Conservation (phyloP, 2,888 invertebrate genomes). For the Plagiodera versicolora region DNA sequence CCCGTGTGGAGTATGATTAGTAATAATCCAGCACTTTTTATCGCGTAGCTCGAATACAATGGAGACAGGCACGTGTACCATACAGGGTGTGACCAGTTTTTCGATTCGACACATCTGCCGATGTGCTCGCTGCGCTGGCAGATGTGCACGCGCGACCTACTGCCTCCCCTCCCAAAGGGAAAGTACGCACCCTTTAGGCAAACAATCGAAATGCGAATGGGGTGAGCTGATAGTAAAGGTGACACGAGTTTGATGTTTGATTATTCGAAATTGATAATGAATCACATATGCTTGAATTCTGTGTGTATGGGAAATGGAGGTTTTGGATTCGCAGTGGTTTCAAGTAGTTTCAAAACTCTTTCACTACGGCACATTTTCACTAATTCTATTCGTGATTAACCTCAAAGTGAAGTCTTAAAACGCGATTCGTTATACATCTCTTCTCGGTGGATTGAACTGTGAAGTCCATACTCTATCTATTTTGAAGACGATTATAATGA, state of each 20-base stretch:
- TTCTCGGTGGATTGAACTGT: no score
- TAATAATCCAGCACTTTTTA: constrained; percentile 22
- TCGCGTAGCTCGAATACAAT: constrained; percentile 9
- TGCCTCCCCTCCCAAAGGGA: constrained; percentile 14
- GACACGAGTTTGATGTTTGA: constrained; percentile 14
- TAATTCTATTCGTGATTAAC: no score
- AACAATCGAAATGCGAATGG: constrained; percentile 14
- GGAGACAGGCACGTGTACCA: constrained; percentile 22
- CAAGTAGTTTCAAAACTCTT: no score
- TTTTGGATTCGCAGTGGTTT: no score
- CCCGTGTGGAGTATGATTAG: constrained; percentile 25
- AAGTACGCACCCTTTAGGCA: constrained; percentile 22
- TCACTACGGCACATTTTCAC: no score
- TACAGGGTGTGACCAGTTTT: constrained; percentile 19
- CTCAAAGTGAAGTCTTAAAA: no score
- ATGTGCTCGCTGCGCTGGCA: no score
- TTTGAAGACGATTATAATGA: no score
- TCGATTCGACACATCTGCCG: constrained; percentile 21
- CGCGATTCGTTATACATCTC: no score
- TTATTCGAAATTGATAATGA: neutral
- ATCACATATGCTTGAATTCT: neutral
- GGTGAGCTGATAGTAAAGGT: constrained; percentile 11
- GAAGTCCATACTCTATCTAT: no score
- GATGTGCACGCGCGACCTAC: constrained; percentile 27
- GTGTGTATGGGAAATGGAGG: no score